Evolutionary conservation across 1,140 invertebrate species (phyloP).

Genomic region (Hydropsyche tenuis): DNA sequence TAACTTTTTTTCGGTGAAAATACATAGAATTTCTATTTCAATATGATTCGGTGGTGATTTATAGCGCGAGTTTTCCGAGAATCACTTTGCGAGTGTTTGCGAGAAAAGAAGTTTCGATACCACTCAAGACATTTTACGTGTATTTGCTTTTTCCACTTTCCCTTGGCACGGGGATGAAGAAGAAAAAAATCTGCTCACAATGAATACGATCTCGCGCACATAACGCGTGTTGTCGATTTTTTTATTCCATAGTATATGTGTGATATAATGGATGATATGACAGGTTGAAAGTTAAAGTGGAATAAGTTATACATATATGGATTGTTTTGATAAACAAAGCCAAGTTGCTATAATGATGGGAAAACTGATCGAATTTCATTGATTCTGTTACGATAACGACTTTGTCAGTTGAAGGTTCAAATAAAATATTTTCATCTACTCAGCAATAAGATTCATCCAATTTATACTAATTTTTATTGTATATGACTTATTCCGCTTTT

Average conservation of each 20-base stretch:
- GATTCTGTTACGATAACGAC: too few species aligned
- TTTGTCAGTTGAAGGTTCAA: too few species aligned
- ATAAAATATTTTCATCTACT: background rate
- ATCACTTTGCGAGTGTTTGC: background rate
- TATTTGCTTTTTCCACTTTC: slow-evolving; percentile 15
- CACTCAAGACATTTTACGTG: background rate
- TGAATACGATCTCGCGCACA: background rate
- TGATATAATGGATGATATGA: too few species aligned
- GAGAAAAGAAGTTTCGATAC: slow-evolving; percentile 4
- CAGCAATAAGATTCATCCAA: too few species aligned
- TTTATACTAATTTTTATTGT: too few species aligned
- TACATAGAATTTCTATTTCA: slow-evolving; percentile 15
- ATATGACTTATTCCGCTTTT: too few species aligned
- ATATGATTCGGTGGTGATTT: background rate
- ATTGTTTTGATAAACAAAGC: too few species aligned
- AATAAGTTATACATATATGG: too few species aligned
- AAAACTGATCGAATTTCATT: too few species aligned
- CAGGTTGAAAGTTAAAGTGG: too few species aligned
- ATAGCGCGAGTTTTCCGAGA: slow-evolving; percentile 3
- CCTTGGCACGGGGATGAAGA: background rate
- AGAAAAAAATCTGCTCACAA: background rate
- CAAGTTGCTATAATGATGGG: too few species aligned
- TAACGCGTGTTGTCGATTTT: background rate
- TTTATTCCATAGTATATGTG: background rate
- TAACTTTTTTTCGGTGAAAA: background rate